phyloP scores from a whole-genome alignment of 2,113 vertebrate genomes.

The Taurulus bubalis region DNA sequence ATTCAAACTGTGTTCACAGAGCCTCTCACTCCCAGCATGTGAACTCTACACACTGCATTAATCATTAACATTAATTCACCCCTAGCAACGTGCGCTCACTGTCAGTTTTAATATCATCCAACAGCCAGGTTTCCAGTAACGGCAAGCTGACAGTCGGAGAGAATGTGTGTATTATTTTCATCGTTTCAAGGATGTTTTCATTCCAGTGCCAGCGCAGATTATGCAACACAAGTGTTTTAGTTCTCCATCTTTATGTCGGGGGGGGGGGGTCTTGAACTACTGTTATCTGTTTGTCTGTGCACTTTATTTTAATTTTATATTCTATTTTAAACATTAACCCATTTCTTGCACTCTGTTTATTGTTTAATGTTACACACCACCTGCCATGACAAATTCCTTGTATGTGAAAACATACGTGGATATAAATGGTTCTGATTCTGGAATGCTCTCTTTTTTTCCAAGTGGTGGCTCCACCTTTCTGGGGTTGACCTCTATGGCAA shows the following conservation, averaged over 20 bases:
- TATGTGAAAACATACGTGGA: too few species aligned
- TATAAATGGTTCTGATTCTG: too few species aligned
- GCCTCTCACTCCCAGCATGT: neutral
- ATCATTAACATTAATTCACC: slow-evolving; percentile 21
- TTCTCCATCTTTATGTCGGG: slow-evolving; percentile 6
- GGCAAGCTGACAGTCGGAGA: slow-evolving; percentile 4
- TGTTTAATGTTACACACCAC: too few species aligned
- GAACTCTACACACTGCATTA: slow-evolving; percentile 10
- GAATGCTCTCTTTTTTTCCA: neutral
- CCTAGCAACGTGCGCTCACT: neutral
- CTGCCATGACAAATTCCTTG: too few species aligned
- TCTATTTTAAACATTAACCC: too few species aligned
- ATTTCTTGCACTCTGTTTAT: too few species aligned
- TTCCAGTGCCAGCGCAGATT: slow-evolving; percentile 30
- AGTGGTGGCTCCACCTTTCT: neutral
- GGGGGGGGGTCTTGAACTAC: too few species aligned
- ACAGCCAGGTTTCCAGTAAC: neutral
- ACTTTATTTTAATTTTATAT: too few species aligned
- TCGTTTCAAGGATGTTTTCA: slow-evolving; percentile 9
- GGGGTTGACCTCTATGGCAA: neutral
- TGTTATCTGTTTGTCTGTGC: too few species aligned
- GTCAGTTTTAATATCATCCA: slow-evolving; percentile 8
- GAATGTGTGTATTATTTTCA: slow-evolving; percentile 4
- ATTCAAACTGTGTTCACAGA: slow-evolving; percentile 2
- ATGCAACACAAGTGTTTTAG: neutral